Percentiles rank a stretch among this genome's conserved stretches.
These are phyloP conservation scores for Zapus hudsonius DNA, from an alignment of 2,113 vertebrate species.

Conservation along the genomic window DNA sequence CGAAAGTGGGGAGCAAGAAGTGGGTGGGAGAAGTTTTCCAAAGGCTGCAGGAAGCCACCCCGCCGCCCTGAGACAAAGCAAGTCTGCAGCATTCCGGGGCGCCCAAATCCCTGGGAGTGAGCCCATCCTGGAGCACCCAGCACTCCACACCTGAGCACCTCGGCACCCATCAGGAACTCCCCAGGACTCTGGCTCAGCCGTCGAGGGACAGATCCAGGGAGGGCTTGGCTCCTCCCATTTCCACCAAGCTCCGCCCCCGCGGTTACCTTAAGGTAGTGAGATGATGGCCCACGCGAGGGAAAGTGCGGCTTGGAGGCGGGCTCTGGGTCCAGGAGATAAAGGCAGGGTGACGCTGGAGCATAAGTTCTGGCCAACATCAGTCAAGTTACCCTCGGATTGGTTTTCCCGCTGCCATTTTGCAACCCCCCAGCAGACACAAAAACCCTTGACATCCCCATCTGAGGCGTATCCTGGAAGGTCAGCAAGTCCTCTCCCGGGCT, in stretches of 20 bases:
- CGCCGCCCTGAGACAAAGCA: not conserved
- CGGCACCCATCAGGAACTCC: not conserved
- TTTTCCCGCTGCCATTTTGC: not conserved
- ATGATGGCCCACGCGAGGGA: rapidly evolving
- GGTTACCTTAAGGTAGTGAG: rapidly evolving
- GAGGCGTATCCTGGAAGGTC: not conserved
- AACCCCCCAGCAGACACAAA: not conserved
- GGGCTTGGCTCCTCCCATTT: not conserved
- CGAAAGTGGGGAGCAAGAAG: conserved; percentile 29
- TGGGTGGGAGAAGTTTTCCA: conserved; percentile 63
- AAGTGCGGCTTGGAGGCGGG: not conserved
- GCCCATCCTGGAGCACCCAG: not conserved
- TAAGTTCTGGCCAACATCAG: not conserved
- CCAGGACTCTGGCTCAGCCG: too few relatives aligned
- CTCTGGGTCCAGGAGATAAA: rapidly evolving
- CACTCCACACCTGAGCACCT: too few relatives aligned
- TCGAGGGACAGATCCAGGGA: not conserved
- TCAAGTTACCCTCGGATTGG: not conserved
- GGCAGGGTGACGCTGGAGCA: not conserved
- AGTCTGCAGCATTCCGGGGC: not conserved
- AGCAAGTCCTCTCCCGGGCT: not conserved
- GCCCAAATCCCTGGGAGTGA: not conserved
- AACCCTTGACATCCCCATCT: not conserved
- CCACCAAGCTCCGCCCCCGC: not conserved
- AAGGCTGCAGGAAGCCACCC: not conserved